Conservation (phyloP, 2,888 invertebrate genomes). For the Pterostichus madidus region DNA sequence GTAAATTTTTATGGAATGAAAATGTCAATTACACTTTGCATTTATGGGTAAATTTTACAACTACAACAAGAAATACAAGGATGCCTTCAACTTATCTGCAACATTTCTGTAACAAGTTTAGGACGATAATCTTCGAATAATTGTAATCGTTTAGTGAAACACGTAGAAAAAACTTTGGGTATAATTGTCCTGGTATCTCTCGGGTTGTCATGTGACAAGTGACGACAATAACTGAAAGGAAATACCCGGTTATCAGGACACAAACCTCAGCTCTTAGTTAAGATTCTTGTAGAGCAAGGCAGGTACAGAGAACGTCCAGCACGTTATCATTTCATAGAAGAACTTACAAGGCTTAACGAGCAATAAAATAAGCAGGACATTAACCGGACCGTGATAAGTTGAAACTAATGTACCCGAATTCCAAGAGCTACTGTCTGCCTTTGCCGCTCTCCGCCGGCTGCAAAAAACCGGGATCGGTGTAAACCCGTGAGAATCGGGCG, state of each 20-base stretch:
- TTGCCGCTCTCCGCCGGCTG: constrained; percentile 70
- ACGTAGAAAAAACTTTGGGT: constrained; percentile 20
- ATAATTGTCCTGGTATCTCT: constrained; percentile 26
- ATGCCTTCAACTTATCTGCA: constrained; percentile 17
- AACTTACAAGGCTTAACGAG: constrained; percentile 62
- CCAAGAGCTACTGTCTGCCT: constrained; percentile 73
- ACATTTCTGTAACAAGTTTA: constrained; percentile 39
- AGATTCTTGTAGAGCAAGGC: constrained; percentile 57
- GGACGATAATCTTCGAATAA: constrained; percentile 16
- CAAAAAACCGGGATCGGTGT: constrained; percentile 56
- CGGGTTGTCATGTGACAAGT: constrained; percentile 41
- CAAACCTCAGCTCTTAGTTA: constrained; percentile 52
- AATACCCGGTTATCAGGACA: constrained; percentile 34
- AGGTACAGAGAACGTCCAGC: constrained; percentile 54
- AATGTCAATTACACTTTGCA: too few species aligned
- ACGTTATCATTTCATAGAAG: constrained; percentile 66
- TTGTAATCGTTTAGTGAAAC: constrained; percentile 34
- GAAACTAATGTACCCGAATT: constrained; percentile 76
- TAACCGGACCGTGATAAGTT: constrained; percentile 74
- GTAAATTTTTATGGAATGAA: too few species aligned
- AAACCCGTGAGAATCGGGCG: constrained; percentile 58
- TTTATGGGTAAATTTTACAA: neutral
- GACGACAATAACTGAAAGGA: constrained; percentile 25
- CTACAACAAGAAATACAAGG: neutral
- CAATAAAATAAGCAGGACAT: constrained; percentile 67